Evolutionary conservation across 1,140 invertebrate genomes (phyloP).

Genomic region (Aphidius gifuensis): DNA sequence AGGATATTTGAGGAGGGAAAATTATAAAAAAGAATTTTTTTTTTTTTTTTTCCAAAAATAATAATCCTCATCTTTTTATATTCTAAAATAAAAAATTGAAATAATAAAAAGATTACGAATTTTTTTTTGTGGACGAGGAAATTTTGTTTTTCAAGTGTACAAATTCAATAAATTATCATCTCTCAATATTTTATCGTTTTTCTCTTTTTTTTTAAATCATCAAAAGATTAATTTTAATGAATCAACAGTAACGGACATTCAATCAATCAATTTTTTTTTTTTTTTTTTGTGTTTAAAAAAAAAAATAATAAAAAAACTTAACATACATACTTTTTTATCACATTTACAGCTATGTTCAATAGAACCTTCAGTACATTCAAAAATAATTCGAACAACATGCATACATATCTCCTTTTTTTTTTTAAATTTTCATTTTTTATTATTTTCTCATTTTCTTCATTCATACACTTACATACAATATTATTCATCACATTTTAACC

Average conservation of each 20-base stretch:
- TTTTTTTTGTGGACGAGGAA: conserved; percentile 30
- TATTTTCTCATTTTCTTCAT: background rate
- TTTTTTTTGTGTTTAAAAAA: background rate
- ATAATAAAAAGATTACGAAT: background rate
- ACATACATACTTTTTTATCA: conserved; percentile 30
- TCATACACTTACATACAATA: conserved; percentile 11
- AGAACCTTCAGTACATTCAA: conserved; percentile 28
- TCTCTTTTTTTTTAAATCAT: conserved; percentile 25
- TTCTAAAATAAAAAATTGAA: conserved; percentile 12
- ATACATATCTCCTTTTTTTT: conserved; percentile 5
- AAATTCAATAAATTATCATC: conserved; percentile 38
- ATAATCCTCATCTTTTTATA: background rate
- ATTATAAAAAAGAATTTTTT: background rate
- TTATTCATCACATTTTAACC: conserved; percentile 1
- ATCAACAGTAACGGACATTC: conserved; percentile 44
- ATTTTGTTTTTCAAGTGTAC: conserved; percentile 28
- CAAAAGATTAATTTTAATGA: conserved; percentile 45
- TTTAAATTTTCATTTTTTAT: background rate
- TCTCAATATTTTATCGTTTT: too few species aligned
- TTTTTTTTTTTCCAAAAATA: background rate
- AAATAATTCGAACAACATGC: background rate
- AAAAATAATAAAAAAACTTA: conserved; percentile 32
- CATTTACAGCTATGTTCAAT: conserved; percentile 13
- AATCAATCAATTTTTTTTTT: background rate
- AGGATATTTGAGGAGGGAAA: background rate